Conservation (phyloP, 2,113 vertebrate genomes). For the Ramphastos sulfuratus region DNA sequence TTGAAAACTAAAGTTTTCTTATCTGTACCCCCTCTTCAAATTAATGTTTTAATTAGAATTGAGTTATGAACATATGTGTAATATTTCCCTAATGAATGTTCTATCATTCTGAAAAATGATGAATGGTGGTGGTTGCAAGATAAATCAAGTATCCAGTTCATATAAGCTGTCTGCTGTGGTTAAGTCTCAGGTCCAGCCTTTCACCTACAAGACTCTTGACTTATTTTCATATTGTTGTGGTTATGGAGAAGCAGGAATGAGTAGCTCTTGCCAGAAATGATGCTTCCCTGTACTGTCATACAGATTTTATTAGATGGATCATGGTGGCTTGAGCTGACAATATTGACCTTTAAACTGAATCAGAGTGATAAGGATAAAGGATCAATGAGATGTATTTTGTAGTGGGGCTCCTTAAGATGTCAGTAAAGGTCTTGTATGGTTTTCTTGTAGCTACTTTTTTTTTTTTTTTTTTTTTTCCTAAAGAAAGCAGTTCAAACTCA, state of each 20-base stretch:
- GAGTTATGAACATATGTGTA: background rate
- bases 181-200: background rate
- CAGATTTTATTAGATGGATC: background rate
- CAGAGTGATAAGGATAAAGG: background rate
- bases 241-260: background rate
- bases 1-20: background rate
- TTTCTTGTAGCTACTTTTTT: background rate
- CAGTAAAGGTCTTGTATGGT: background rate
- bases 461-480: background rate
- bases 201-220: background rate
- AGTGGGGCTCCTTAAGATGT: background rate
- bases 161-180: background rate
- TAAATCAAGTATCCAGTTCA: background rate
- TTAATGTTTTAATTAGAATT: background rate
- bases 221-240: background rate
- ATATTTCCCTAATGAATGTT: background rate
- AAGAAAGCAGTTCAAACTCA: background rate
- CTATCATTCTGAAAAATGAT: background rate
- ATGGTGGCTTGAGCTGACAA: background rate
- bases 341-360: background rate
- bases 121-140: background rate
- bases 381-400: background rate
- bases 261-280: background rate
- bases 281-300: background rate
- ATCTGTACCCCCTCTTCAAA: background rate